Evolutionary conservation across 2,888 invertebrate genomes (phyloP).

Genomic region (Sympetrum striolatum): DNA sequence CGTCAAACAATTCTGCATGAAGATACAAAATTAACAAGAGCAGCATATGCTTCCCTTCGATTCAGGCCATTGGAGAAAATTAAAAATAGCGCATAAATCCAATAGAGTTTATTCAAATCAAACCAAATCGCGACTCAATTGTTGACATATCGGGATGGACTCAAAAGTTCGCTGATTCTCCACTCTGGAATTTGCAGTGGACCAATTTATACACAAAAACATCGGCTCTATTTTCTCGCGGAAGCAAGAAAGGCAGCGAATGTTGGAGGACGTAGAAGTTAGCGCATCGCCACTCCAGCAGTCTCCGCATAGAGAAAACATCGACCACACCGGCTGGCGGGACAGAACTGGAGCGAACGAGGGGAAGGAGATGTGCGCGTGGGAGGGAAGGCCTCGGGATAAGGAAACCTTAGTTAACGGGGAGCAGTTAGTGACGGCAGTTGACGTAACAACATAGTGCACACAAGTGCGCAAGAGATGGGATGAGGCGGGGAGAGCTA

Average conservation of each 20-base stretch:
- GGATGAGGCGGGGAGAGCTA: not conserved
- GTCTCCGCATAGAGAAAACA: not conserved
- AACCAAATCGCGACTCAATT: too few species aligned
- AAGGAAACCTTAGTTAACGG: slow-evolving; percentile 43
- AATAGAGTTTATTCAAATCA: too few species aligned
- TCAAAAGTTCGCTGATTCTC: too few species aligned
- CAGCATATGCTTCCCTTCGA: too few species aligned
- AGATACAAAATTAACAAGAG: too few species aligned
- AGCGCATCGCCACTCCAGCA: not conserved
- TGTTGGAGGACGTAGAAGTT: not conserved
- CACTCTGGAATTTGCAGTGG: too few species aligned
- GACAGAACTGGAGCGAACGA: not conserved
- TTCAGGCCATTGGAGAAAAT: too few species aligned
- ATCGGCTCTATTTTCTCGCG: not conserved
- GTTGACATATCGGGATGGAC: too few species aligned
- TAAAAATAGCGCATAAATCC: too few species aligned
- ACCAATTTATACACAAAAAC: too few species aligned
- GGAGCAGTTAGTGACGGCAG: slow-evolving; percentile 37
- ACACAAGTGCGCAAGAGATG: slow-evolving; percentile 32
- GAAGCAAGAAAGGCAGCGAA: not conserved
- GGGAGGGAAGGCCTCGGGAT: slow-evolving; percentile 13
- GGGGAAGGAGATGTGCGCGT: not conserved
- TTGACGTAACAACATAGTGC: slow-evolving; percentile 18
- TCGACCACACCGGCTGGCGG: not conserved
- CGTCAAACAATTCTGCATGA: too few species aligned